Evolutionary conservation across 2,113 vertebrate genomes (phyloP).

Genomic region (Galbula dea): DNA sequence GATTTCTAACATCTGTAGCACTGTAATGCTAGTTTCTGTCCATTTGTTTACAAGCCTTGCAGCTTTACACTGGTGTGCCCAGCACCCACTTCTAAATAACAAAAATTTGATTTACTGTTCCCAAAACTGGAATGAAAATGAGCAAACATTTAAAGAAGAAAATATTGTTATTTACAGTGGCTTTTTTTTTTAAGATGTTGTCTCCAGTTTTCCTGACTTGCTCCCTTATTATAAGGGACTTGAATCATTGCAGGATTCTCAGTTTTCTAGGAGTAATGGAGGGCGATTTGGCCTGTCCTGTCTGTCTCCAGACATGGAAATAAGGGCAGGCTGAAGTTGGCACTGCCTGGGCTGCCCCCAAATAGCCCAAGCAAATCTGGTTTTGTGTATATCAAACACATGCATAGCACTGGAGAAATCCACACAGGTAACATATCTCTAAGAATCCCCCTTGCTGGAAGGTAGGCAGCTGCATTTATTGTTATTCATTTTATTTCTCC

Average conservation of each 20-base stretch:
- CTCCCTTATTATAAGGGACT: background rate
- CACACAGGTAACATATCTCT: background rate
- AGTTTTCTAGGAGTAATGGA: background rate
- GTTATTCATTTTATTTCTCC: constrained; percentile 52
- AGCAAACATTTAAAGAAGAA: background rate
- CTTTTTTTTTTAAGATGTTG: background rate
- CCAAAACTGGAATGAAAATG: background rate
- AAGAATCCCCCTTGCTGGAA: background rate
- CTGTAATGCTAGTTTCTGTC: background rate
- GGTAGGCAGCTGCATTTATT: constrained; percentile 34
- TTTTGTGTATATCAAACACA: background rate
- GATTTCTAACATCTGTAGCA: background rate
- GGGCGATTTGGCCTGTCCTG: background rate
- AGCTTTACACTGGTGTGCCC: background rate
- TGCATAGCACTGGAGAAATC: background rate
- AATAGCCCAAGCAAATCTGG: background rate
- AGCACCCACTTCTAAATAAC: background rate
- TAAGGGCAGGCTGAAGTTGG: background rate
- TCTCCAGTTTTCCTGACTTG: background rate
- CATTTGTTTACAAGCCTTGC: background rate
- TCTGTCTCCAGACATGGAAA: background rate
- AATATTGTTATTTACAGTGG: background rate
- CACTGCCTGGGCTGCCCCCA: background rate
- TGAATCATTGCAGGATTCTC: background rate
- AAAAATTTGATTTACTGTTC: background rate